phyloP scores from a whole-genome alignment of 2,113 vertebrate genomes.

The Euleptes europaea region DNA sequence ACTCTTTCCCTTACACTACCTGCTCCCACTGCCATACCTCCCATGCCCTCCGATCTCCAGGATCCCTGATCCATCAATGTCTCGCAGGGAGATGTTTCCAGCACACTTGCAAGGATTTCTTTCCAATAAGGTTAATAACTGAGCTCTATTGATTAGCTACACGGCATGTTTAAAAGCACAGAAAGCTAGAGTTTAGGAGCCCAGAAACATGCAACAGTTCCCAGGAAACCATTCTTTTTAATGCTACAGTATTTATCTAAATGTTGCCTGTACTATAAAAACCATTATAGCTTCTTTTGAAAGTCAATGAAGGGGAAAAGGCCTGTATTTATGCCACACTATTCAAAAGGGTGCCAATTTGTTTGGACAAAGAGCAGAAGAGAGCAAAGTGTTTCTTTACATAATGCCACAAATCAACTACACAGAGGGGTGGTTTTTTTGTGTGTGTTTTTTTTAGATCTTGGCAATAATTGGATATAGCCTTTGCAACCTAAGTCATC shows the following conservation, averaged over 20 bases:
- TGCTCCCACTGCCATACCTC: too few relatives aligned
- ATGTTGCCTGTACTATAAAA: neutral
- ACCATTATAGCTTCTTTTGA: neutral
- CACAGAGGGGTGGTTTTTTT: neutral
- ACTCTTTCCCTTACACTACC: too few relatives aligned
- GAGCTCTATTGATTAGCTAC: neutral
- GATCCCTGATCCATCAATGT: neutral
- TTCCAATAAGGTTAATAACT: neutral
- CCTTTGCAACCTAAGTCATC: too few relatives aligned
- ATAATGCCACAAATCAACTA: neutral
- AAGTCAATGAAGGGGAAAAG: neutral
- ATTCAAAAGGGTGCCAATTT: neutral
- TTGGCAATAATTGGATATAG: too few relatives aligned
- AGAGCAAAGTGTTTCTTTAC: neutral
- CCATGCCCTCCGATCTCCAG: too few relatives aligned
- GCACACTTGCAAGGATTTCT: neutral
- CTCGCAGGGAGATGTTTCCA: neutral
- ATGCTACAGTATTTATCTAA: neutral
- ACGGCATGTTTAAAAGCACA: neutral
- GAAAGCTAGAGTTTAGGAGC: neutral
- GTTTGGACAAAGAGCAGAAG: neutral
- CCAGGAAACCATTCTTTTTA: neutral
- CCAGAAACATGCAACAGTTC: neutral
- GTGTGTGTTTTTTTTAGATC: neutral
- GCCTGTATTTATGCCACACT: neutral